These are phyloP conservation scores for Oreohelix idahoensis DNA, from an alignment of 1,140 invertebrate species.

Conservation along the genomic window DNA sequence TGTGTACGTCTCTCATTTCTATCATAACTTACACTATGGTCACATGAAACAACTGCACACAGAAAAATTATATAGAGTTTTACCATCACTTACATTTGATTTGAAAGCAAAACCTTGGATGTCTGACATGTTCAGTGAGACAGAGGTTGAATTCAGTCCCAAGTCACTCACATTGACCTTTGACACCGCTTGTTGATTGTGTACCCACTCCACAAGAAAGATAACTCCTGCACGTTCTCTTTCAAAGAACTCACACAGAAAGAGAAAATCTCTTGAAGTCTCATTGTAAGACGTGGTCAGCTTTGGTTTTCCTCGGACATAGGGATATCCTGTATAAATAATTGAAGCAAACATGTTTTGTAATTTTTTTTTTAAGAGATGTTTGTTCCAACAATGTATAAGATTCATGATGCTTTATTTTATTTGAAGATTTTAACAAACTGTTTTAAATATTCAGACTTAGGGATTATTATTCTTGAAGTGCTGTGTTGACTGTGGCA, in stretches of 20 bases:
- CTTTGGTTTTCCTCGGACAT: conserved; percentile 44
- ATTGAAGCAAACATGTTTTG: too few species aligned
- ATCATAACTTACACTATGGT: too few species aligned
- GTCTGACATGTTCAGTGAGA: conserved; percentile 23
- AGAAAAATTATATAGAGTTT: background rate
- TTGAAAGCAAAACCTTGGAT: conserved; percentile 44
- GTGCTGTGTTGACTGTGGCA: too few species aligned
- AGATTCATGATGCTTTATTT: too few species aligned
- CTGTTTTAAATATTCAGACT: too few species aligned
- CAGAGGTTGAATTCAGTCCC: conserved; percentile 24
- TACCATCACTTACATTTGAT: conserved; percentile 46
- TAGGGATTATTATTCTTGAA: too few species aligned
- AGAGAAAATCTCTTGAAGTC: conserved; percentile 41
- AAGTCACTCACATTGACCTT: conserved; percentile 2
- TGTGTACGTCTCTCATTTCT: too few species aligned
- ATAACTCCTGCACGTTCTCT: conserved; percentile 37
- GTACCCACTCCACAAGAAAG: conserved; percentile 47
- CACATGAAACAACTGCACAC: too few species aligned
- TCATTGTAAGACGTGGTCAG: conserved; percentile 48
- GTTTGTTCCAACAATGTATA: too few species aligned
- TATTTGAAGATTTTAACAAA: too few species aligned
- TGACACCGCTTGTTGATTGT: conserved; percentile 31
- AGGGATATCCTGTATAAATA: conserved; percentile 48
- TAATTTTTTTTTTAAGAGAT: too few species aligned
- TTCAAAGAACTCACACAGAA: conserved; percentile 46